These are phyloP conservation scores for Cheilinus undulatus DNA, from an alignment of 2,113 vertebrate species.

Conservation along the genomic window DNA sequence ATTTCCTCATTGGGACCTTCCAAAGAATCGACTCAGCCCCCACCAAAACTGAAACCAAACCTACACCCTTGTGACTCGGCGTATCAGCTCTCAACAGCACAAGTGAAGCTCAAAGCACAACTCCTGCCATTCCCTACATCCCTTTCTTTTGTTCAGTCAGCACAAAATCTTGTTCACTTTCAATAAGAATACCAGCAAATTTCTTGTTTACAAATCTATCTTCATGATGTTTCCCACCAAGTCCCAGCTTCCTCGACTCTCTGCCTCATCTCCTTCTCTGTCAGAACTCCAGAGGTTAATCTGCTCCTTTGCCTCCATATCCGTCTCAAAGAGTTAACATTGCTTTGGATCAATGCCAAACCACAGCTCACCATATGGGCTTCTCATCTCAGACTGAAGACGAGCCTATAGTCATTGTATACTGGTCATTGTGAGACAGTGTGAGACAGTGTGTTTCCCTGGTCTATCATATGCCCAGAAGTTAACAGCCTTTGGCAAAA, in stretches of 20 bases:
- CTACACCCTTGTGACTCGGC: too few relatives aligned
- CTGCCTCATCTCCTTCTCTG: constrained; percentile 5
- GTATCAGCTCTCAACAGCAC: too few relatives aligned
- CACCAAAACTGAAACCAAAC: too few relatives aligned
- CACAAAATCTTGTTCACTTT: neutral
- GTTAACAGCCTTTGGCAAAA: constrained; percentile 62
- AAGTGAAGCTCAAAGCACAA: too few relatives aligned
- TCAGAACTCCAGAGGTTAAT: constrained; percentile 44
- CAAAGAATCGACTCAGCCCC: too few relatives aligned
- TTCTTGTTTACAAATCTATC: neutral
- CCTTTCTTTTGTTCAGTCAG: too few relatives aligned
- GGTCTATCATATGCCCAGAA: constrained; percentile 46
- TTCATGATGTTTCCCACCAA: constrained; percentile 8
- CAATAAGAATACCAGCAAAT: neutral
- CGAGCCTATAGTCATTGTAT: constrained; percentile 18
- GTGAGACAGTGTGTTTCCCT: constrained; percentile 42
- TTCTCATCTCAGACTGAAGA: constrained; percentile 45
- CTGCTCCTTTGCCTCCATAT: constrained; percentile 26
- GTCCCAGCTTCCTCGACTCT: constrained; percentile 16
- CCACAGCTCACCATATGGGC: constrained; percentile 59
- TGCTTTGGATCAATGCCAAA: constrained; percentile 43
- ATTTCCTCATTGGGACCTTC: too few relatives aligned
- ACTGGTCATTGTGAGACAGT: constrained; percentile 35
- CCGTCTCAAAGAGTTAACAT: constrained; percentile 63
- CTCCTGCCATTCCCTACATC: too few relatives aligned